Base-by-base conservation (phyloP, 23 tunicate species). In the Trididemnum miniatum region DNA sequence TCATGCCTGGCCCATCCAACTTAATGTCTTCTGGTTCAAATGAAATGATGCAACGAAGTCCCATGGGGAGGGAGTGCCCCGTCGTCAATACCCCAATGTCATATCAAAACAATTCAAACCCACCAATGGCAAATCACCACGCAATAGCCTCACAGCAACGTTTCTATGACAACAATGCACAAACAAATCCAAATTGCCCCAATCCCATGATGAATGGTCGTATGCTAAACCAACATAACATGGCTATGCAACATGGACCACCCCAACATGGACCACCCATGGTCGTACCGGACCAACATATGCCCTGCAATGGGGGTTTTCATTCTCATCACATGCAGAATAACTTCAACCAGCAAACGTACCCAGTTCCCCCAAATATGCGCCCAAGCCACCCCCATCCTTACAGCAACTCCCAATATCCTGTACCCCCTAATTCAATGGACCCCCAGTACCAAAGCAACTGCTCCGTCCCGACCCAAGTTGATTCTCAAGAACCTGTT, bases 321-420 rank as follows among this genome's bases (percentile, higher is more conserved):
- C 9, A 44, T 44, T 44, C 9, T 15, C 54, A 44, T 15, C 54
- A 44, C 15, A 9, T 44, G 15, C 9, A 44, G 12, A 9, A 44
- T 44, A 7, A 9, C 54, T 44, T 7, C 15, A 44, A 44, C 15
- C 54, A 44, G 15, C 54, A 9, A 44, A 44, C 15, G 54, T n/a
- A n/a, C 54, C 54, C 9, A 44, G 15, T 15, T 44, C 9, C 54
- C 54, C 9, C 15, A 9, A 44, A 9, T 44, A 44, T 44, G n/a
- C 54, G 15, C 15, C 67, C 15, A 62, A 3, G 3, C 5, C 26
- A 22, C 67, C 67, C 23, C 15, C 74, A 63, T 27, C 24, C 34
- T 62, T 65, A 80, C 18, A 64, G 40, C 59, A 25, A 54, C 31
- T 52, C 88, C 31, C 51, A 65, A 40, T 44, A 44, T 44, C 15